Evolutionary conservation across 2,113 vertebrate species (phyloP), one percentile per base, ranked within the genome.

Genomic region (Amia ocellicauda): DNA sequence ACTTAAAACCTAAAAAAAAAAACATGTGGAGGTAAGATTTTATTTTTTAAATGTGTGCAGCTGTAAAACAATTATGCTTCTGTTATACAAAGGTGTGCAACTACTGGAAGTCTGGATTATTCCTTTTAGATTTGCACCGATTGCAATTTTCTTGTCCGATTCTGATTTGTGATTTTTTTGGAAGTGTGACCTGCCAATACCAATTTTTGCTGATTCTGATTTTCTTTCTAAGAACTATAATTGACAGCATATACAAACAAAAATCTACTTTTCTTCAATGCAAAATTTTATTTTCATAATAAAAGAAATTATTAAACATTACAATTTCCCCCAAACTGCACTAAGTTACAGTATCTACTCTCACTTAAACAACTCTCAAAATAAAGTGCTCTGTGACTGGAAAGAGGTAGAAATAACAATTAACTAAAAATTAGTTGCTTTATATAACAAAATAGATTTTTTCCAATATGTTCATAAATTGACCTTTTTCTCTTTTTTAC

Each of bases 191-290:
- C n/a, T n/a, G n/a, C n/a, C n/a, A n/a, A n/a, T n/a, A n/a, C n/a
- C n/a, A n/a, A n/a, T n/a, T n/a, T n/a, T n/a, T n/a, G n/a, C 47
- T 24, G 17, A 49, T 49, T 49, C 45, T 4, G 45, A 9, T 9
- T 49, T 49, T 49, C 45, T 49, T 49, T 49, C 45, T 8, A 49
- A 49, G 45, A 49, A 49, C 45, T 9, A 49, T 49, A 49, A 49
- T n/a, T 11, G 45, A n/a, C n/a, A n/a, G n/a, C n/a, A n/a, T n/a
- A n/a, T n/a, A n/a, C n/a, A n/a, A n/a, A n/a, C n/a, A n/a, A n/a
- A n/a, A n/a, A n/a, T n/a, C n/a, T n/a, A n/a, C n/a, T n/a, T n/a
- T n/a, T n/a, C n/a, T n/a, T n/a, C 45, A 49, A 11, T 11, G 11
- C 11, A 7, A 17, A 49, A 49, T n/a, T 11, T 11, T 4, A 49